Percentiles rank a stretch among this genome's conserved stretches.
These are phyloP conservation scores for Plumapathes pennacea DNA, from an alignment of 92 coral and sea anemone genomes.

Conservation along the genomic window DNA sequence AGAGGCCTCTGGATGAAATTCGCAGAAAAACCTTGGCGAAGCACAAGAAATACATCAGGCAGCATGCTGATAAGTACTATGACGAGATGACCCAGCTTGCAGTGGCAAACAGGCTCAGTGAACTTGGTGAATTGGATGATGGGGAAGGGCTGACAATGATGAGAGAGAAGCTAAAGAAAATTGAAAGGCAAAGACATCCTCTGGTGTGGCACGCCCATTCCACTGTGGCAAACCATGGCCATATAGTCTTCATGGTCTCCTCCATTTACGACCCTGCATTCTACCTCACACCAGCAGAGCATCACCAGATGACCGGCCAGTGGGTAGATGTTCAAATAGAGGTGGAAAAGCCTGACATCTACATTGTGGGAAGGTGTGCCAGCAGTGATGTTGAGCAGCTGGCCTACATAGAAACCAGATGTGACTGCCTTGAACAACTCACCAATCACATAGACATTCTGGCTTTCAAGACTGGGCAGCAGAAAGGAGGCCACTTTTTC, in stretches of 20 bases:
- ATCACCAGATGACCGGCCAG: conserved; percentile 14
- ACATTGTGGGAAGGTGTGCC: conserved; percentile 22
- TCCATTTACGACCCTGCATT: conserved; percentile 37
- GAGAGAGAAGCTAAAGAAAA: conserved; percentile 12
- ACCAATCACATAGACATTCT: no score
- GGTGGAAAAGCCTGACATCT: conserved; percentile 11
- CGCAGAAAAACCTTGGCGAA: conserved; percentile 19
- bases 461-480: no score
- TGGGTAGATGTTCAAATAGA: conserved; percentile 19
- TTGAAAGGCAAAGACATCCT: conserved; percentile 21
- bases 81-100: conserved; percentile 24
- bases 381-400: conserved; percentile 36
- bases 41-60: conserved; percentile 11
- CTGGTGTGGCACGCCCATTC: conserved; percentile 55
- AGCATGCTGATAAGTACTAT: conserved; percentile 22
- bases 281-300: conserved; percentile 20
- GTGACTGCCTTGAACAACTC: no score
- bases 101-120: conserved; percentile 5
- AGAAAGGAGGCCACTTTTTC: conserved; percentile 59
- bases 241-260: conserved; percentile 44
- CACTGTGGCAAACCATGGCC: conserved; percentile 41
- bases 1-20: conserved; percentile 31
- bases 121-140: conserved; percentile 24
- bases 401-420: conserved; percentile 26
- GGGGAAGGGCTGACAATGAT: conserved; percentile 20